phyloP scores from a whole-genome alignment of 2,113 vertebrate species.

The Pitta sordida region DNA sequence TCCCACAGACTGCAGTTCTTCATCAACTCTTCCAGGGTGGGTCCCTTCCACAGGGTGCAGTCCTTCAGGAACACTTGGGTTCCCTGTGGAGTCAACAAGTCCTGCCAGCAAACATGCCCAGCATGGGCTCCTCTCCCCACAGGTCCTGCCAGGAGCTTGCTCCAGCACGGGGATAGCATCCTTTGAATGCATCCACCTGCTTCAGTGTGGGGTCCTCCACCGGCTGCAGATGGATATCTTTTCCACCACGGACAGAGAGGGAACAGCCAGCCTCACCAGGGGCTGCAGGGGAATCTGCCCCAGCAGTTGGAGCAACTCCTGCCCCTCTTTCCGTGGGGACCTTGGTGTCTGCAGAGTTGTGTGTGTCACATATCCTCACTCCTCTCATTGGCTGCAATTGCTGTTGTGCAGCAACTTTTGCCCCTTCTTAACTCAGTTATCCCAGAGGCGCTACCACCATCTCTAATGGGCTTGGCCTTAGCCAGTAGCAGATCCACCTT shows the following conservation, averaged over 20 bases:
- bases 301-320: not conserved
- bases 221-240: not conserved
- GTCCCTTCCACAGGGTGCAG: not conserved
- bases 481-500: not conserved
- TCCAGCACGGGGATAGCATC: not conserved
- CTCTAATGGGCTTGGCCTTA: not conserved
- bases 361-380: not conserved
- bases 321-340: not conserved
- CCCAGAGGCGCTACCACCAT: not conserved
- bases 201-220: not conserved
- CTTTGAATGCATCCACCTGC: not conserved
- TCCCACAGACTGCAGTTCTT: not conserved
- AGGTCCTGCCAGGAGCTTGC: not conserved
- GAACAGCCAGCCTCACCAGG: not conserved
- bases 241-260: not conserved
- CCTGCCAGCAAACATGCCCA: not conserved
- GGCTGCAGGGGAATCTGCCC: not conserved
- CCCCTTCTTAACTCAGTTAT: not conserved
- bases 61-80: not conserved
- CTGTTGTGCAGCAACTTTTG: not conserved
- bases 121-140: not conserved
- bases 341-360: not conserved
- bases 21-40: not conserved
- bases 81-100: not conserved
- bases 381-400: not conserved